phyloP scores from a whole-genome alignment of 2,113 vertebrate genomes.

The Amblyopsis rosae region DNA sequence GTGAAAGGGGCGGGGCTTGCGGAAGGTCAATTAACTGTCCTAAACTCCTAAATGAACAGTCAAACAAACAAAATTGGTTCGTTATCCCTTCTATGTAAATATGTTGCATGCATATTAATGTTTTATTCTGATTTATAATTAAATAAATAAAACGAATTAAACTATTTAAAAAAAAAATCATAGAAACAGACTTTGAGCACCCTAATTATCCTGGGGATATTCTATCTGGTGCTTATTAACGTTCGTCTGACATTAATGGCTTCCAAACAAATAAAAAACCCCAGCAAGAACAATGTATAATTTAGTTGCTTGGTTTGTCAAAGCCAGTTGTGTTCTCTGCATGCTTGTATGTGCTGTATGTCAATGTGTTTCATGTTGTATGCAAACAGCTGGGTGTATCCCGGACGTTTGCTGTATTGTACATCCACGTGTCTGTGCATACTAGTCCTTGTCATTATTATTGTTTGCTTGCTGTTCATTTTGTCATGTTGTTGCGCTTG shows the following conservation, averaged over 20 bases:
- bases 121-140: neutral
- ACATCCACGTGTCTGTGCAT: slow-evolving; percentile 42
- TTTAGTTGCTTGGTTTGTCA: slow-evolving; percentile 40
- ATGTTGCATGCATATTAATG: no score
- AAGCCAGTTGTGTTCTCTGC: slow-evolving; percentile 19
- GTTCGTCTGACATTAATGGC: slow-evolving; percentile 25
- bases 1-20: no score
- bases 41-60: neutral
- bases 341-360: slow-evolving; percentile 8
- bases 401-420: slow-evolving; percentile 23
- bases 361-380: slow-evolving; percentile 22
- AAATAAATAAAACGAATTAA: neutral
- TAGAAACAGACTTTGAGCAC: no score
- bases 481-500: slow-evolving; percentile 38
- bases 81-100: no score
- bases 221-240: slow-evolving; percentile 41
- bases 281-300: neutral
- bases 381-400: slow-evolving; percentile 26
- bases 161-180: no score
- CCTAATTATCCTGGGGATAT: neutral
- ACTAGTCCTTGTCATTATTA: slow-evolving; percentile 35
- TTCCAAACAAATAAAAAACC: slow-evolving; percentile 3
- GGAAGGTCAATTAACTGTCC: neutral
- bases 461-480: slow-evolving; percentile 56
- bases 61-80: no score